Evolutionary conservation across 2,888 invertebrate species (phyloP).

Genomic region (Stenotaenia linearis): DNA sequence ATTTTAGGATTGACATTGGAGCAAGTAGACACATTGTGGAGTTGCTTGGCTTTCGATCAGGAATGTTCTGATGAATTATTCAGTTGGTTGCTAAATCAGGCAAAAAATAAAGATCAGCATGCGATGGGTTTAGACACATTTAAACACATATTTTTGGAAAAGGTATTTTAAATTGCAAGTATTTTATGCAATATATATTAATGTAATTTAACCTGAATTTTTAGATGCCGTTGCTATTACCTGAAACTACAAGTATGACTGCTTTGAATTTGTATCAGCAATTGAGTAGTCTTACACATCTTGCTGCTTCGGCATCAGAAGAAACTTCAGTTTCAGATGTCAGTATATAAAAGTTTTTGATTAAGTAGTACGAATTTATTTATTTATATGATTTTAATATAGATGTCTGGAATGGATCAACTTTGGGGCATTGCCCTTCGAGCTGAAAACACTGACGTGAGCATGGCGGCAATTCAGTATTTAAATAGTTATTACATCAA

Average conservation of each 20-base stretch:
- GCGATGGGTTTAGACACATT: slow-evolving; percentile 81
- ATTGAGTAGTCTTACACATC: slow-evolving; percentile 75
- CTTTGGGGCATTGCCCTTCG: slow-evolving; percentile 88
- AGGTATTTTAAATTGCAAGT: slow-evolving; percentile 47
- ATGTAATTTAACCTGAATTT: not conserved
- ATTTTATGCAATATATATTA: not conserved
- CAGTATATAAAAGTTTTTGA: not conserved
- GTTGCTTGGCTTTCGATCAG: slow-evolving; percentile 75
- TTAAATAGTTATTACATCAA: slow-evolving; percentile 92
- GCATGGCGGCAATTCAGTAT: slow-evolving; percentile 89
- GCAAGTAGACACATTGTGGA: slow-evolving; percentile 87
- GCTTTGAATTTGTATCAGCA: slow-evolving; percentile 87
- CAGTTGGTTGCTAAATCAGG: slow-evolving; percentile 87
- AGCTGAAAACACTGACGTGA: slow-evolving; percentile 88
- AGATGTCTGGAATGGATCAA: slow-evolving; percentile 78
- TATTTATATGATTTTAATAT: not conserved
- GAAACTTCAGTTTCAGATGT: slow-evolving; percentile 30
- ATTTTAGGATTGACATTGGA: slow-evolving; percentile 61
- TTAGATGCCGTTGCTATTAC: slow-evolving; percentile 71
- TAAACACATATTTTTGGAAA: slow-evolving; percentile 78
- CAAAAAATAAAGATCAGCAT: slow-evolving; percentile 80
- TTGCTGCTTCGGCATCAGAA: slow-evolving; percentile 58
- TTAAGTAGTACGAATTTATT: not conserved
- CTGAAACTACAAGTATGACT: slow-evolving; percentile 86
- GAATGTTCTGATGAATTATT: slow-evolving; percentile 88